A percentile compares a stretch with the other conserved stretches of the same genome.
phyloP scores from a whole-genome alignment of 2,797 vertebrate genomes.

The Scomberomorus guttatus region DNA sequence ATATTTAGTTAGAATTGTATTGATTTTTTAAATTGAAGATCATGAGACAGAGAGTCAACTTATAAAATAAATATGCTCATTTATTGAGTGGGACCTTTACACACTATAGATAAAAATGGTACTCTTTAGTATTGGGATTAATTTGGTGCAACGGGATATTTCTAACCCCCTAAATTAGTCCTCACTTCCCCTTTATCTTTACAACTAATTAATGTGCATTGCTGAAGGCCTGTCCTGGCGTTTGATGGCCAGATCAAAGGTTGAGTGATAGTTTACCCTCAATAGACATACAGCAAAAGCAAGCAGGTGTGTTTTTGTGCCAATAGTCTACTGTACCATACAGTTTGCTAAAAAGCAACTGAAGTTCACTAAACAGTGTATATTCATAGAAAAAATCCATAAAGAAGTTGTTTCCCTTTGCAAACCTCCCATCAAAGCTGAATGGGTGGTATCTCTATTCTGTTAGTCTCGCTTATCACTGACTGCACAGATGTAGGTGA shows the following conservation, averaged over 20 bases:
- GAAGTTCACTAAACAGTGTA: slow-evolving; percentile 1
- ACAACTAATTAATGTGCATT: slow-evolving; percentile 58
- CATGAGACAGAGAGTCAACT: not conserved
- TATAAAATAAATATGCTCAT: not conserved
- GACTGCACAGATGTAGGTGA: not conserved
- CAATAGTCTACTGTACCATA: slow-evolving; percentile 15
- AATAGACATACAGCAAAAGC: slow-evolving; percentile 46
- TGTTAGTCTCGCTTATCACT: not conserved
- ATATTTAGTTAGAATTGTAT: not conserved
- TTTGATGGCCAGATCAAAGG: slow-evolving; percentile 83
- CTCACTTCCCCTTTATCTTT: slow-evolving; percentile 60
- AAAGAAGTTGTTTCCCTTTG: not conserved
- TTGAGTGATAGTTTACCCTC: slow-evolving; percentile 57
- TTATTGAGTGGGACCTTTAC: not conserved
- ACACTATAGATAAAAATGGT: not conserved
- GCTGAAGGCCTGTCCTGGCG: slow-evolving; percentile 56
- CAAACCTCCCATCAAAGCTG: not conserved
- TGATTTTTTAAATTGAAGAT: not conserved
- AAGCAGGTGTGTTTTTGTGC: slow-evolving; percentile 70
- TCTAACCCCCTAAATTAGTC: slow-evolving; percentile 31
- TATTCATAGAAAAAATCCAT: not conserved
- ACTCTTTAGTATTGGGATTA: slow-evolving; percentile 1
- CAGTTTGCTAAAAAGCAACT: not conserved
- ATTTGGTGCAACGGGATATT: slow-evolving; percentile 26
- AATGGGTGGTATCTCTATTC: not conserved